Evolutionary conservation across 1,140 invertebrate species (phyloP).

Genomic region (Sycobia sp.): DNA sequence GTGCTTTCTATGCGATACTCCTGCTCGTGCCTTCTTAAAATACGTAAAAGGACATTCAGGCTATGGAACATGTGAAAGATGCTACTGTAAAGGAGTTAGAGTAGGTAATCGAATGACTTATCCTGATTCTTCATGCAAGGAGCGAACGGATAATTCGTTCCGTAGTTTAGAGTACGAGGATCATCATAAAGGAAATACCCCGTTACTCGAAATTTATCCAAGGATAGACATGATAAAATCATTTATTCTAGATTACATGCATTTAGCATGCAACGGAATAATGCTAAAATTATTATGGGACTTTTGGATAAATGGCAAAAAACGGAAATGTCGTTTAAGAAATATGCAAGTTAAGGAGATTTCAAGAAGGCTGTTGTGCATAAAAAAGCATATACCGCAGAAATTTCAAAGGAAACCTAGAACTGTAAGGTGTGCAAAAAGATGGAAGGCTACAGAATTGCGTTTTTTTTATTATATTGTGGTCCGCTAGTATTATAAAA

Average conservation of each 20-base stretch:
- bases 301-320: not conserved
- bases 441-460: constrained; percentile 28
- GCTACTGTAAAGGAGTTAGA: not conserved
- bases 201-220: constrained; percentile 20
- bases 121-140: not conserved
- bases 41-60: constrained; percentile 3
- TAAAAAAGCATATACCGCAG: constrained; percentile 15
- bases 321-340: not conserved
- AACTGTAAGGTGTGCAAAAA: not conserved
- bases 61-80: constrained; percentile 1
- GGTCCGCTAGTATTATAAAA: constrained; percentile 12
- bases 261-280: constrained; percentile 16
- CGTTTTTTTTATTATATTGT: constrained; percentile 25
- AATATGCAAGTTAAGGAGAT: not conserved
- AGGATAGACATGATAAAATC: constrained; percentile 7
- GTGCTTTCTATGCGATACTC: constrained; percentile 13
- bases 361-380: constrained; percentile 5
- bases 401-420: constrained; percentile 1
- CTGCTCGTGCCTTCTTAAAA: constrained; percentile 4
- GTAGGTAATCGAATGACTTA: not conserved
- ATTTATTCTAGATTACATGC: constrained; percentile 35
- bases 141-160: constrained; percentile 6
- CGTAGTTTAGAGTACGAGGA: not conserved
- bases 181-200: constrained; percentile 4
- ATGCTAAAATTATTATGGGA: constrained; percentile 12